Evolutionary conservation across 64 coral and sea anemone species (phyloP).

Genomic region (Pocillopora damicornis): DNA sequence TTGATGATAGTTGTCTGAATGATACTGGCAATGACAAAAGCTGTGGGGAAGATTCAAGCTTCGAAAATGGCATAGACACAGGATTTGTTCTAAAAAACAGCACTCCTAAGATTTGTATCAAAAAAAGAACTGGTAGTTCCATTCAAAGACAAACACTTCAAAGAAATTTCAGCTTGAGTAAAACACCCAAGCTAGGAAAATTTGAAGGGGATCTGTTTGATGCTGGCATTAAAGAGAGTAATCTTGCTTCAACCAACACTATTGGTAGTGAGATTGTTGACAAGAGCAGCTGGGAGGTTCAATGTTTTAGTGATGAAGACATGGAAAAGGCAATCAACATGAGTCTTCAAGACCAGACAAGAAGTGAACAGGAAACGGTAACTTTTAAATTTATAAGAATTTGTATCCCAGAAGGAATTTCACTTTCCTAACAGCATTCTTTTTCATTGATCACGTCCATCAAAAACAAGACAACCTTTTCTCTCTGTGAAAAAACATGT

Average conservation of each 20-base stretch:
- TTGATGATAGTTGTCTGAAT: not conserved
- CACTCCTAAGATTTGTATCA: not conserved
- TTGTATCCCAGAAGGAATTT: no score
- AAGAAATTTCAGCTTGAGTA: not conserved
- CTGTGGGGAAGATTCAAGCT: not conserved
- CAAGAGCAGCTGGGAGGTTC: not conserved
- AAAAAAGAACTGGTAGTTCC: not conserved
- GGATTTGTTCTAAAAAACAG: not conserved
- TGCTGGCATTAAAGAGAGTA: not conserved
- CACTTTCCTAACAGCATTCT: no score
- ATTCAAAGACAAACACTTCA: not conserved
- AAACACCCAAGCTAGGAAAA: not conserved
- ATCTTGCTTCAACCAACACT: not conserved
- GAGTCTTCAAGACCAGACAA: constrained; percentile 56
- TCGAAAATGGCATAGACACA: not conserved
- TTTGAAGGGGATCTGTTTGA: constrained; percentile 38
- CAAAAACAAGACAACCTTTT: no score
- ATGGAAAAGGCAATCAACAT: constrained; percentile 44
- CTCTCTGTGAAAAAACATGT: no score
- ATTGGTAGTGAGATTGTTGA: no score
- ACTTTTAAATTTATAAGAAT: no score
- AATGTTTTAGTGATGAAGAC: constrained; percentile 15
- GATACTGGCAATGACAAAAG: not conserved
- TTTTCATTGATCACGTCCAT: no score
- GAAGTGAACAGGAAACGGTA: not conserved